Base-by-base conservation (phyloP, 2,797 vertebrate genomes). In the Artibeus lituratus region DNA sequence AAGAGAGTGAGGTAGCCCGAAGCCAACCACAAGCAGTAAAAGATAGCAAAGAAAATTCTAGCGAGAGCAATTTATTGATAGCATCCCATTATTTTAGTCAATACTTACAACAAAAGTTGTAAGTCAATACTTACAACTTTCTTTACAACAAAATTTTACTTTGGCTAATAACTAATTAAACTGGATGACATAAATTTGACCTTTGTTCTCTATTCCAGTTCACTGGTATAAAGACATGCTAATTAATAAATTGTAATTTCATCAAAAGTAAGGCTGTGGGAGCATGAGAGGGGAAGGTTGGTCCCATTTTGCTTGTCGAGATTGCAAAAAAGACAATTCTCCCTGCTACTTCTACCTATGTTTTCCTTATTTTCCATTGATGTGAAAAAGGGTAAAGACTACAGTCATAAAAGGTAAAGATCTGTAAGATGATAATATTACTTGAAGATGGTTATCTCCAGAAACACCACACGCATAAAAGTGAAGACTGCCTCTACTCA, bases 21-120 rank as follows among this genome's bases (percentile, higher is more conserved):
- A 15, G 78, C 7, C 5, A 53, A 81, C 42, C 35, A 76, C 21
- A 69, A 57, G 39, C 44, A 77, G 32, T 65, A 15, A 73, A 95
- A 93, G 35, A 53, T 3, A 85, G n/a, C 24, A 90, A 86, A 85
- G 78, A 67, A 94, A 95, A 94, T 62, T 91, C 32, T 51, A 84
- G 37, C 19, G 70, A n/a, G 32, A 92, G 47, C 19, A 76, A 90
- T 77, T 87, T 82, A 37, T 51, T 74, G 37, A 89, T 12, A 67
- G 87, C 26, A 78, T 32, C 14, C 69, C 26, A 80, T 69, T 81
- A 85, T 82, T 86, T 95, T 47, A 69, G 39, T 87, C 51, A 93
- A 65, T 53, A 81, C n/a, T n/a, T n/a, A n/a, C n/a, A n/a, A n/a
- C n/a, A n/a, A n/a, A n/a, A n/a, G n/a, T n/a, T n/a, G n/a, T n/a